A percentile compares a stretch with the other conserved stretches of the same genome.
These are phyloP conservation scores for Melanchra persicariae DNA, from an alignment of 2,888 invertebrate genomes.

Conservation along the genomic window DNA sequence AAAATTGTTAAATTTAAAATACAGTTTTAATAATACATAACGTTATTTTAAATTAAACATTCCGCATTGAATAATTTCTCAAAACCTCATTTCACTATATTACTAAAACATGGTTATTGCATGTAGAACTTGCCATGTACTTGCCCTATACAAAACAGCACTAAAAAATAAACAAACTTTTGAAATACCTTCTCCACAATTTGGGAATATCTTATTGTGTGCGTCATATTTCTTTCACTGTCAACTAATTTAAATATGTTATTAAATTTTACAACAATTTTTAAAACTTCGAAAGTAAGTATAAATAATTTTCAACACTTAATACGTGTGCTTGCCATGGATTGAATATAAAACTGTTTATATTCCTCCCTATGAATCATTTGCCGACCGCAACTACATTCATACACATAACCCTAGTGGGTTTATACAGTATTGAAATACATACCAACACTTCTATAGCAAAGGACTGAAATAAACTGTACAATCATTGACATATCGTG, in stretches of 20 bases:
- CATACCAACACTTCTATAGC: neutral
- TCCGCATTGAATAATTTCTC: neutral
- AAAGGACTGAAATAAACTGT: constrained; percentile 27
- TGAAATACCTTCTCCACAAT: constrained; percentile 76
- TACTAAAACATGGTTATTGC: neutral
- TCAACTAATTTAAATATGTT: constrained; percentile 20
- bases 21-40: neutral
- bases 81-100: neutral
- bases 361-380: constrained; percentile 72
- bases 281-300: constrained; percentile 16
- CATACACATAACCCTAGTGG: constrained; percentile 34
- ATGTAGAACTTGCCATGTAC: neutral
- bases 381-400: constrained; percentile 63
- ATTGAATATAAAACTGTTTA: constrained; percentile 64
- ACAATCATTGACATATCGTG: constrained; percentile 17
- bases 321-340: constrained; percentile 54
- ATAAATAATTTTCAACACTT: constrained; percentile 36
- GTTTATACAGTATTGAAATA: constrained; percentile 26
- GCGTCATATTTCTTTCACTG: constrained; percentile 73
- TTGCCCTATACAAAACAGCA: neutral
- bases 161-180: constrained; percentile 8
- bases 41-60: no score
- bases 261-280: constrained; percentile 30
- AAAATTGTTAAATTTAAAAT: neutral
- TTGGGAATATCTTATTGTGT: constrained; percentile 77